Evolutionary conservation across 2,113 vertebrate species (phyloP), one percentile per base, ranked within the genome.

Genomic region (Butorides virescens): DNA sequence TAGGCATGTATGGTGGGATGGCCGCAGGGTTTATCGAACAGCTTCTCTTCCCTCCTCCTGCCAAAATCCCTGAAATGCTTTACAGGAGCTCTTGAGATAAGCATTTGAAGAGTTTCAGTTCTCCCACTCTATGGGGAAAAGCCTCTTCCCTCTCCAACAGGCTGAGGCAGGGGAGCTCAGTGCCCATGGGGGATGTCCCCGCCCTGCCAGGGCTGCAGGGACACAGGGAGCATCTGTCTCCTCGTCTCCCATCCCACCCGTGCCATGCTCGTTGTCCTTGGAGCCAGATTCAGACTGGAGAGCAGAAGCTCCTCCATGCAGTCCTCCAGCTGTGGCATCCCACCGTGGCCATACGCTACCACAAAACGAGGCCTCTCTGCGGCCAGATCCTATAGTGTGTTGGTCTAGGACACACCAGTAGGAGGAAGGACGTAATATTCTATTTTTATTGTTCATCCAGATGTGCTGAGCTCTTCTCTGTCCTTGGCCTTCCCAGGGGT

Each of bases 241-340:
- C 65, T 77, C 10, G 1, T 23, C 49, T 61, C 52, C 36, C 1
- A 0, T 46, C 72, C 65, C 3, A 1, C 42, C 75, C 1, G 0
- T 15, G 8, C 30, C 3, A 0, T 11, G 23, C 22, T 68, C 3
- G 1, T 50, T 83, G 16, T 32, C 15, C 49, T 50, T 34, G 59
- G 49, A 37, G 14, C 62, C 1, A 0, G 49, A 61, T 42, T 87
- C 13, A 1, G 53, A 62, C 58, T 26, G 9, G 61, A 36, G 26
- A 58, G 66, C 68, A 80, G 71, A 73, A 74, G 49, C 50, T 53
- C 19, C 55, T 86, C 39, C 52, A 13, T 15, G 6, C 10, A 13
- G 62, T 26, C 21, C 67, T 72, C 13, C 70, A 61, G 50, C 71
- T 49, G 30, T 44, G 58, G 34, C 12, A 13, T 81, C 44, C 53